A percentile compares a stretch with the other conserved stretches of the same genome.
Evolutionary conservation across 2,113 vertebrate genomes (phyloP).

Genomic region (Clarias batrachus): DNA sequence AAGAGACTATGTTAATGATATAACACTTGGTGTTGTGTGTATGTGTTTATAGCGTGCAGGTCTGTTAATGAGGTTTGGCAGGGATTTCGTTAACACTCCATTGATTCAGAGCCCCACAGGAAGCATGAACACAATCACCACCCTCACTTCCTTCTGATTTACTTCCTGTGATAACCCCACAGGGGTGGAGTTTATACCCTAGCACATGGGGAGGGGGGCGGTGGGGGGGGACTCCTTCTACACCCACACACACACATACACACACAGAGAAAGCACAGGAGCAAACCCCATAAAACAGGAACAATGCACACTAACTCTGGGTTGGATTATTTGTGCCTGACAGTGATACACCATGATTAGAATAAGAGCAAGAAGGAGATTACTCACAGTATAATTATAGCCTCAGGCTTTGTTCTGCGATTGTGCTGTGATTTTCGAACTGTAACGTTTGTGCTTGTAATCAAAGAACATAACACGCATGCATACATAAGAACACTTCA

Average conservation of each 20-base stretch:
- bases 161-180: not conserved
- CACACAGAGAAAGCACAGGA: not conserved
- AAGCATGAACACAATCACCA: slow-evolving; percentile 23
- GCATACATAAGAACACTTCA: not conserved
- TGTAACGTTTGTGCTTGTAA: not conserved
- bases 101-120: slow-evolving; percentile 17
- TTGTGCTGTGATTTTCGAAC: not conserved
- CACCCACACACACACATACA: no score
- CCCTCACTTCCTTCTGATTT: slow-evolving; percentile 25
- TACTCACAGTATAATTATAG: slow-evolving; percentile 7
- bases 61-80: not conserved
- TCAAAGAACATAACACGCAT: not conserved
- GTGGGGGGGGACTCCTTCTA: not conserved
- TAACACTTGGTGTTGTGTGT: not conserved
- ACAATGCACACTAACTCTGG: not conserved
- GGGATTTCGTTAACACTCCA: not conserved
- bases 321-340: not conserved
- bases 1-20: no score
- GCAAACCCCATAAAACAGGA: not conserved
- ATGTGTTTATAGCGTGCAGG: not conserved
- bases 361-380: not conserved
- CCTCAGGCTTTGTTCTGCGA: slow-evolving; percentile 1
- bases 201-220: not conserved
- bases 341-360: not conserved
- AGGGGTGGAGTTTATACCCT: not conserved